phyloP scores from a whole-genome alignment of 2,113 vertebrate genomes.

The Oreocharis arfaki region DNA sequence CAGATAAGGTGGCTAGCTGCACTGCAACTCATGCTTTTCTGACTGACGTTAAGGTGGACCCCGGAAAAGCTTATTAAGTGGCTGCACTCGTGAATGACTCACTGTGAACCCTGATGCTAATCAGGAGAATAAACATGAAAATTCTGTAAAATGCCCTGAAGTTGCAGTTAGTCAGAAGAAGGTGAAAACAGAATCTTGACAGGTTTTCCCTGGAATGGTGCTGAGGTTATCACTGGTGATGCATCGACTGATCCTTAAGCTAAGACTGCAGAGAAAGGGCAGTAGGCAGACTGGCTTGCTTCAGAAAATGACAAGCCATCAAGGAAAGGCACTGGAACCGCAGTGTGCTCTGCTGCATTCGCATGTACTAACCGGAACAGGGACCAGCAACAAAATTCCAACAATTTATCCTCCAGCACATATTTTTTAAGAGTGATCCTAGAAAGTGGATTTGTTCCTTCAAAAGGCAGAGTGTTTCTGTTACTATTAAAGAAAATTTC shows the following conservation, averaged over 20 bases:
- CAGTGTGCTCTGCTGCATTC: not conserved
- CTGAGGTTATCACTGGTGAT: not conserved
- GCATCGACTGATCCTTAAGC: not conserved
- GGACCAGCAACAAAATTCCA: not conserved
- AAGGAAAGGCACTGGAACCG: not conserved
- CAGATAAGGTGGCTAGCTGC: not conserved
- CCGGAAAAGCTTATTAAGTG: not conserved
- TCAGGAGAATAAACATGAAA: not conserved
- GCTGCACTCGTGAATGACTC: not conserved
- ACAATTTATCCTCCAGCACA: not conserved
- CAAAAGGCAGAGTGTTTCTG: not conserved
- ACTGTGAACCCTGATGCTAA: conserved; percentile 1
- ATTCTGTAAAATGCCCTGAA: not conserved
- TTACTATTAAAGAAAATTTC: not conserved
- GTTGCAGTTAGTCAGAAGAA: not conserved
- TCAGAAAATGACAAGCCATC: not conserved
- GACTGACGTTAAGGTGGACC: not conserved
- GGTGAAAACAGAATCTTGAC: not conserved
- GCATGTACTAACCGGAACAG: not conserved
- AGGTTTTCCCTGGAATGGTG: not conserved
- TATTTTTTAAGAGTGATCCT: not conserved
- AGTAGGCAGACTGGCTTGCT: not conserved
- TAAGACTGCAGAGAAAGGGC: not conserved
- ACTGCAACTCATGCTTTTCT: not conserved
- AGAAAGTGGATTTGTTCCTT: not conserved